Percentiles rank a stretch among this genome's conserved stretches.
These are phyloP conservation scores for Lochmaea capreae DNA, from an alignment of 2,888 invertebrate genomes.

Conservation along the genomic window DNA sequence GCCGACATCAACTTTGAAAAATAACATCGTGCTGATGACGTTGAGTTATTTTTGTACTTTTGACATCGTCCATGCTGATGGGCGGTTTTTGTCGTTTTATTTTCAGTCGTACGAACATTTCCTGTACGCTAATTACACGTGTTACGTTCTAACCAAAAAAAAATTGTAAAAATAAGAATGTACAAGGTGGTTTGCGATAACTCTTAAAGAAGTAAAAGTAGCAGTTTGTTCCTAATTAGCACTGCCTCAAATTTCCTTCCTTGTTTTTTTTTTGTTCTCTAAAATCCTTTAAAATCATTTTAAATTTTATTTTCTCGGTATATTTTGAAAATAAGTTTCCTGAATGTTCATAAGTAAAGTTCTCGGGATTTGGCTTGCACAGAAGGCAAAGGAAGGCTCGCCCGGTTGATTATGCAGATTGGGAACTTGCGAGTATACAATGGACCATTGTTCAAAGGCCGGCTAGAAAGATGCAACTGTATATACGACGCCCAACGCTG, in stretches of 20 bases:
- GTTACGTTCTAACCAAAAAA: conserved; percentile 22
- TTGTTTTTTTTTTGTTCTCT: too few species aligned
- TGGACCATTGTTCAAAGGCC: conserved; percentile 22
- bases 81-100: conserved; percentile 29
- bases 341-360: background rate
- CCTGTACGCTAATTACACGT: conserved; percentile 37
- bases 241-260: too few species aligned
- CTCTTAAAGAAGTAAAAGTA: too few species aligned
- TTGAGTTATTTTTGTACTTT: conserved; percentile 47
- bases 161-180: conserved; percentile 3
- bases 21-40: conserved; percentile 41
- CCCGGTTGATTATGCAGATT: conserved; percentile 26
- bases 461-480: conserved; percentile 13
- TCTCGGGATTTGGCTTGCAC: conserved; percentile 5
- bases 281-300: too few species aligned
- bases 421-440: conserved; percentile 21
- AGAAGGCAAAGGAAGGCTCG: conserved; percentile 12
- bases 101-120: conserved; percentile 29
- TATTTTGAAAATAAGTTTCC: background rate
- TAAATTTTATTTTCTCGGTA: background rate
- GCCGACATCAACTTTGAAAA: conserved; percentile 44
- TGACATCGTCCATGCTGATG: conserved; percentile 44
- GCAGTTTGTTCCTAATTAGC: too few species aligned
- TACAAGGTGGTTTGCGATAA: background rate
- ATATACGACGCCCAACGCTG: conserved; percentile 6